These are phyloP conservation scores for Ariopsis seemanni DNA, from an alignment of 2,113 vertebrate species.

Conservation along the genomic window DNA sequence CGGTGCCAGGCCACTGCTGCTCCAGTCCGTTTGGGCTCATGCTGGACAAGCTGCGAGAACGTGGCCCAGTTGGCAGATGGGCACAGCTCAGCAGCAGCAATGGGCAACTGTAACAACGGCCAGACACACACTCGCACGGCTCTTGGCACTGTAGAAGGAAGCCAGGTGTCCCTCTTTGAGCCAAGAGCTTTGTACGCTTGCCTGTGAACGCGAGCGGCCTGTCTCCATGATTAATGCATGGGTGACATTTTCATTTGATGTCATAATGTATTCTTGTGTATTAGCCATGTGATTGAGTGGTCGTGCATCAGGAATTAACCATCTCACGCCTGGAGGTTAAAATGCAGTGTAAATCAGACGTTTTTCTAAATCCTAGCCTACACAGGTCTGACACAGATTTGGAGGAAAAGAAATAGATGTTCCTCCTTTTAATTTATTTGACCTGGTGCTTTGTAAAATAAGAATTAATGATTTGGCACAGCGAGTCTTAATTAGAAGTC, in stretches of 20 bases:
- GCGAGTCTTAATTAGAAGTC: slow-evolving; percentile 68
- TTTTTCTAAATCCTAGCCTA: not conserved
- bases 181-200: slow-evolving; percentile 35
- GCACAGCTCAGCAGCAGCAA: slow-evolving; percentile 62
- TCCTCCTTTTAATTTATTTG: slow-evolving; percentile 61
- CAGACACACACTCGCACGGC: slow-evolving; percentile 50
- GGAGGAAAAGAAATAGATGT: slow-evolving; percentile 30
- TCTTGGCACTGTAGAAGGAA: slow-evolving; percentile 61
- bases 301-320: not conserved
- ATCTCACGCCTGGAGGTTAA: not conserved
- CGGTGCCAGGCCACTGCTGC: slow-evolving; percentile 66
- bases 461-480: slow-evolving; percentile 69
- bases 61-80: slow-evolving; percentile 71
- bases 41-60: slow-evolving; percentile 70
- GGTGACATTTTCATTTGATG: slow-evolving; percentile 43
- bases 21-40: slow-evolving; percentile 61
- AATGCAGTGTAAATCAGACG: not conserved
- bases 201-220: slow-evolving; percentile 19
- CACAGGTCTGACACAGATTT: not conserved
- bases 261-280: slow-evolving; percentile 31
- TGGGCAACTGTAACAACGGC: slow-evolving; percentile 68
- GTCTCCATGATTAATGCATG: slow-evolving; percentile 40
- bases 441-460: slow-evolving; percentile 64
- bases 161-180: slow-evolving; percentile 60
- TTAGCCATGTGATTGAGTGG: slow-evolving; percentile 24